Percentiles rank a stretch among this genome's conserved stretches.
Evolutionary conservation across 1,140 invertebrate species (phyloP).

Genomic region (Laupala kohalensis): DNA sequence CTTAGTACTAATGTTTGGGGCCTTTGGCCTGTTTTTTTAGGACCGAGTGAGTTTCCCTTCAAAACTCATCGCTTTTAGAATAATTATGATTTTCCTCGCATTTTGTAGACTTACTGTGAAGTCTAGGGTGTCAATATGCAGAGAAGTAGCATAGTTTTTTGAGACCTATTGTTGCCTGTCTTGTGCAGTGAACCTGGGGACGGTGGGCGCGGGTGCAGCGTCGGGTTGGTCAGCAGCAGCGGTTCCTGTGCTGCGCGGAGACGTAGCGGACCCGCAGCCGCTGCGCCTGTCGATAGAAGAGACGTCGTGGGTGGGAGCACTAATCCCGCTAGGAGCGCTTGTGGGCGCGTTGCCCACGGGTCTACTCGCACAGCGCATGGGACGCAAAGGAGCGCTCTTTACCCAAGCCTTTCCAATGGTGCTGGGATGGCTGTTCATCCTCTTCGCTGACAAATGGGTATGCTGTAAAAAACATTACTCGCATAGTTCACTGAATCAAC

Average conservation of each 20-base stretch:
- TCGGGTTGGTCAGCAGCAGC: neutral
- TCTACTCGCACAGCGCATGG: constrained; percentile 46
- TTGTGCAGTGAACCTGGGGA: neutral
- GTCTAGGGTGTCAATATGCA: no score
- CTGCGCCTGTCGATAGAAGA: constrained; percentile 25
- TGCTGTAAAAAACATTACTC: no score
- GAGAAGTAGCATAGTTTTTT: no score
- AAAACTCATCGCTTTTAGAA: no score
- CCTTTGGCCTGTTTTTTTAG: no score
- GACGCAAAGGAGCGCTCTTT: constrained; percentile 45
- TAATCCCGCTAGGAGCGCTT: constrained; percentile 38
- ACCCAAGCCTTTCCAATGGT: constrained; percentile 41
- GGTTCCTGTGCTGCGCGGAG: neutral
- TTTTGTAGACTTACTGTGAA: no score
- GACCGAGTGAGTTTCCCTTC: no score
- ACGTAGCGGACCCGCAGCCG: neutral
- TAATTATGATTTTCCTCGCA: no score
- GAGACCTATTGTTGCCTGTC: no score
- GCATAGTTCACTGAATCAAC: no score
- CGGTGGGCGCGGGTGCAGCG: neutral
- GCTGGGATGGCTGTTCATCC: constrained; percentile 45
- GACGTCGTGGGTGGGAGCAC: constrained; percentile 38
- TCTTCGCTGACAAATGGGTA: constrained; percentile 21
- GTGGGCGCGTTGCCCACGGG: constrained; percentile 39
- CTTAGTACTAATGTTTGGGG: no score